Conservation (phyloP, 2,797 vertebrate species). For the Melanotaenia trifasciata region DNA sequence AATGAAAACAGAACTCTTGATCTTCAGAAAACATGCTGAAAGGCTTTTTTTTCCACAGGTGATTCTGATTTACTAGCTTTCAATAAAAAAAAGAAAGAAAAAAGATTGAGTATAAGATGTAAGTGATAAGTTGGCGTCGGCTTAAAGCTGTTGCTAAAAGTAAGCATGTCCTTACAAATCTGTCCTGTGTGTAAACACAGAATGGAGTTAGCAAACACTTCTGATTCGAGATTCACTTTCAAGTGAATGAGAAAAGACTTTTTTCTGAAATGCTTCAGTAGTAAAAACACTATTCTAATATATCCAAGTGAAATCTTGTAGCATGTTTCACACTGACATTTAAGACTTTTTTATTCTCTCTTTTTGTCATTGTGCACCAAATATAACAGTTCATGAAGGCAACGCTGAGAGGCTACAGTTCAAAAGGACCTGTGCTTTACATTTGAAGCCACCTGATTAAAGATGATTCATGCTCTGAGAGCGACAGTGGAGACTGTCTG, state of each 20-base stretch:
- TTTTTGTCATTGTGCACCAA: not conserved
- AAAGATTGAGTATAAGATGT: not conserved
- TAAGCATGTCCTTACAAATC: not conserved
- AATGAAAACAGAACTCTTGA: not conserved
- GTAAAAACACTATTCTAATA: not conserved
- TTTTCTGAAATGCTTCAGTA: too few species aligned
- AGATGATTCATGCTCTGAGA: conserved; percentile 47
- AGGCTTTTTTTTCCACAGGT: conserved; percentile 4
- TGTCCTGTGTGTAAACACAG: not conserved
- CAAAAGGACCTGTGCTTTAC: conserved; percentile 38
- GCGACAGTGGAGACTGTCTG: conserved; percentile 47
- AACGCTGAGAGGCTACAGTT: conserved; percentile 17
- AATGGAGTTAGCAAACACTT: conserved; percentile 1
- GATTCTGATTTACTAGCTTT: not conserved
- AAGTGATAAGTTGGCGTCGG: conserved; percentile 7
- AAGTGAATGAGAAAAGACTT: conserved; percentile 4
- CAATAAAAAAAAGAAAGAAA: not conserved
- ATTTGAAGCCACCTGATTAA: conserved; percentile 54
- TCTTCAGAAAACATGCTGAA: not conserved
- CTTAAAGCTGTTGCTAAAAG: conserved; percentile 6
- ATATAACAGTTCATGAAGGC: not conserved
- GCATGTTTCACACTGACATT: not conserved
- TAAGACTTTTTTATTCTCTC: not conserved
- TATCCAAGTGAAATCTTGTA: not conserved
- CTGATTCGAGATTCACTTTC: not conserved